These are phyloP conservation scores for Hirtodrosophila confusa DNA, from an alignment of 2,888 invertebrate species.

Conservation along the genomic window DNA sequence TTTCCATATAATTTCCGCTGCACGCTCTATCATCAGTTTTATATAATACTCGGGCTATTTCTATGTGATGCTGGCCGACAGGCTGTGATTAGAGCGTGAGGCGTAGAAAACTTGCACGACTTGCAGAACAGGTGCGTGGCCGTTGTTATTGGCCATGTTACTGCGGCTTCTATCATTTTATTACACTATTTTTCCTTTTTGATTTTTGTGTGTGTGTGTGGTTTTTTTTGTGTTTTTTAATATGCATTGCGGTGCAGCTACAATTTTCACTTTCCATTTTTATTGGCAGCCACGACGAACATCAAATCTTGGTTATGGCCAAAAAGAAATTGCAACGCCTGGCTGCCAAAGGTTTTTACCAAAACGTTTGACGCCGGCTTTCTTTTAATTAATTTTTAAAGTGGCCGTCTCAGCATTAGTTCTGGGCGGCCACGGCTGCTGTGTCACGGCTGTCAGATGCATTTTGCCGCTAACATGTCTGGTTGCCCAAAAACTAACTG, in stretches of 20 bases:
- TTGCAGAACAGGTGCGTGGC: constrained; percentile 68
- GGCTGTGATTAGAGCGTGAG: constrained; percentile 57
- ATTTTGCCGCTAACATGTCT: constrained; percentile 64
- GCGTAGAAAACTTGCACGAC: constrained; percentile 67
- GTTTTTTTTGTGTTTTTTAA: constrained; percentile 52
- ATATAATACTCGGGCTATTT: constrained; percentile 66
- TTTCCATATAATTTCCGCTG: constrained; percentile 61
- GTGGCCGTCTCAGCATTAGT: constrained; percentile 61
- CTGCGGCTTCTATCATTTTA: constrained; percentile 69
- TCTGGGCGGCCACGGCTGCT: constrained; percentile 65
- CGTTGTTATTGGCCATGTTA: constrained; percentile 28
- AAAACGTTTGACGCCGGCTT: constrained; percentile 49
- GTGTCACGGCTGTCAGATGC: constrained; percentile 76
- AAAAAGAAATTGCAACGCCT: constrained; percentile 70
- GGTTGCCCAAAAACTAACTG: constrained; percentile 77
- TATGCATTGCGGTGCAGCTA: constrained; percentile 72
- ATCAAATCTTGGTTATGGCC: constrained; percentile 74
- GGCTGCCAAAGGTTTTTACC: constrained; percentile 69
- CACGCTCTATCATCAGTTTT: constrained; percentile 55
- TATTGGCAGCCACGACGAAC: constrained; percentile 62
- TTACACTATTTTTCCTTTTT: constrained; percentile 46
- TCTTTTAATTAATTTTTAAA: constrained; percentile 71
- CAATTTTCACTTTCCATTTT: constrained; percentile 80
- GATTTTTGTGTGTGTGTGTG: constrained; percentile 18
- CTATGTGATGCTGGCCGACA: constrained; percentile 13